A percentile compares a stretch with the other conserved stretches of the same genome.
Evolutionary conservation across 2,888 invertebrate genomes (phyloP).

Genomic region (Orthonevra nobilis): DNA sequence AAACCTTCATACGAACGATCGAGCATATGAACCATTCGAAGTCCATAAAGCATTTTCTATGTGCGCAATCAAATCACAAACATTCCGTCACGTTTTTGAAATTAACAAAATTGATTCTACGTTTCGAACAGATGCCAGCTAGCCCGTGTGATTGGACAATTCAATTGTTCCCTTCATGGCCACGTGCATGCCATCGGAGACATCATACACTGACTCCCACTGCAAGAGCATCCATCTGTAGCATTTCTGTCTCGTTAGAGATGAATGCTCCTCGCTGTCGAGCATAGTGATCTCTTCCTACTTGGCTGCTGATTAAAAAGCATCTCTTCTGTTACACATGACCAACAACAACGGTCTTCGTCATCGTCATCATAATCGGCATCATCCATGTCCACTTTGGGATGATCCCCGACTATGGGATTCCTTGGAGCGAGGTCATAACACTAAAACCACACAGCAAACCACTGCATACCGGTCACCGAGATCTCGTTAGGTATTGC

Average conservation of each 20-base stretch:
- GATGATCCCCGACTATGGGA: conserved; percentile 43
- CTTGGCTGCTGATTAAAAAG: conserved; percentile 33
- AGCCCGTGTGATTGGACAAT: conserved; percentile 58
- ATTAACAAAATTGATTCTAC: conserved; percentile 76
- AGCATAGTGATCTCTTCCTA: conserved; percentile 29
- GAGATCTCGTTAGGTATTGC: conserved; percentile 43
- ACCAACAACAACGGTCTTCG: conserved; percentile 58
- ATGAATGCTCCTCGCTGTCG: neutral
- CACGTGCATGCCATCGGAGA: neutral
- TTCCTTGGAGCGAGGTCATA: conserved; percentile 62
- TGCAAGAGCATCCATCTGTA: neutral
- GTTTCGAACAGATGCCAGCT: conserved; percentile 39
- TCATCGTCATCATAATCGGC: conserved; percentile 58
- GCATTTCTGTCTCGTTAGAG: conserved; percentile 49
- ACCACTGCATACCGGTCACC: conserved; percentile 7
- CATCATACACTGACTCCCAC: conserved; percentile 26
- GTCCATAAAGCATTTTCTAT: conserved; percentile 44
- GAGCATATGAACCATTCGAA: conserved; percentile 21
- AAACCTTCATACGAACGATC: conserved; percentile 32
- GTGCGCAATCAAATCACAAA: conserved; percentile 55
- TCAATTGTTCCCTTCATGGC: conserved; percentile 51
- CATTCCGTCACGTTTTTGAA: conserved; percentile 77
- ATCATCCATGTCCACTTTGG: conserved; percentile 47
- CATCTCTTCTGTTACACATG: conserved; percentile 33
- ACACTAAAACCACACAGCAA: conserved; percentile 29